Evolutionary conservation across 2,888 invertebrate species (phyloP), one percentile per base, ranked within the genome.

Genomic region (Pharmacophagus antenor): DNA sequence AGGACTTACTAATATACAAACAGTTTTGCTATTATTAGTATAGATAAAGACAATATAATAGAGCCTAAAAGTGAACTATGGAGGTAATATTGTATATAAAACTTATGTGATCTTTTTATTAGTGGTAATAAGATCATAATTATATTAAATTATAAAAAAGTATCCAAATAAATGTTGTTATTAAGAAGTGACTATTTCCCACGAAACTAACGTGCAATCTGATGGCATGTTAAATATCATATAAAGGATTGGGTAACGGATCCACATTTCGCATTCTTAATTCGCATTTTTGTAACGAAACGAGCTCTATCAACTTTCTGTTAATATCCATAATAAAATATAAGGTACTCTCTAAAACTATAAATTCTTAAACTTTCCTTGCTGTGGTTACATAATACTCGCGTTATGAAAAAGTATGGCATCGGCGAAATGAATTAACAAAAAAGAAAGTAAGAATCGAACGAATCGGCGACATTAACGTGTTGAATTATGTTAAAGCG

Each of bases 281-380:
- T 50, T 17, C 27, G 37, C 12, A 27, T 54, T 54, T 54, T 18
- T 37, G 17, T 37, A 48, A 54, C 58, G 61, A 52, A 67, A 64
- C 59, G 59, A 62, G 62, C 61, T 55, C 42, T 27, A 61, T 56
- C 62, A 55, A 67, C 69, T 70, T 69, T 70, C 67, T 65, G 65
- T 68, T 68, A 59, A 65, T 66, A 64, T 62, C 61, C 65, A 63
- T 61, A 65, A 61, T 63, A 62, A 63, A 62, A 65, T 63, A 61
- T 59, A 63, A 61, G 62, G 62, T 63, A 68, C 64, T 61, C 64
- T 68, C 56, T 62, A 61, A 65, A 68, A 63, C 65, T 59, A 63
- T 62, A 65, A 65, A 62, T 63, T 67, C 67, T 65, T 58, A 63
- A 66, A 68, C 62, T 67, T 66, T 62, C 67, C 62, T 63, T 58